Evolutionary conservation across 2,113 vertebrate genomes (phyloP), one percentile per base, ranked within the genome.

Genomic region (Spea bombifrons): DNA sequence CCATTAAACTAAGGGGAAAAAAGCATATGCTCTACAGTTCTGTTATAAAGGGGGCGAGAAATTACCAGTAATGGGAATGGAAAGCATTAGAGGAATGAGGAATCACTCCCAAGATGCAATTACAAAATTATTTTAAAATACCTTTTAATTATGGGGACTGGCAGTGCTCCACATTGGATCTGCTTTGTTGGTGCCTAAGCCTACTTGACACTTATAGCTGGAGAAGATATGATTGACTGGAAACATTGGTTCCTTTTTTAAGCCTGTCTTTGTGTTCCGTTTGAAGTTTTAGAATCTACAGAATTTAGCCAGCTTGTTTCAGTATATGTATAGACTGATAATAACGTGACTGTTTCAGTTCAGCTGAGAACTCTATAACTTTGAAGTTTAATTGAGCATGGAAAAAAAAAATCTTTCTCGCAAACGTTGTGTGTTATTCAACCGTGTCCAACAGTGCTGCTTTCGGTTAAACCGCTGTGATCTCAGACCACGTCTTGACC

Each of bases 51-150:
- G 44, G 61, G 66, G n/a, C 61, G 71, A 74, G 71, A 74, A 74
- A 67, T 71, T n/a, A 43, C 50, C 49, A 57, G 52, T 30, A 43
- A 61, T 64, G 69, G 61, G 76, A 65, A 53, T 66, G 43, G 45
- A 73, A 73, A 9, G 71, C 61, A 73, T 80, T 48, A 53, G 50
- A 80, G 43, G 77, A 68, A 80, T 59, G 71, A 68, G 71, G 64
- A 74, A 80, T 80, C 64, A 77, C 71, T 80, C 71, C 78, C 78
- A 74, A 71, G 53, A 46, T 70, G 71, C 78, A 80, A 74, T 80
- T 80, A 74, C 52, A 73, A 80, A 80, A 74, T 80, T 49, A 80
- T 80, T 74, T 61, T 74, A 68, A 59, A 80, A 80, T 80, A 80
- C 66, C 78, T 80, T 74, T 80, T 80, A 80, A 80, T 80, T 80